Evolutionary conservation across 2,113 vertebrate genomes (phyloP).

Genomic region (Microtus ochrogaster): DNA sequence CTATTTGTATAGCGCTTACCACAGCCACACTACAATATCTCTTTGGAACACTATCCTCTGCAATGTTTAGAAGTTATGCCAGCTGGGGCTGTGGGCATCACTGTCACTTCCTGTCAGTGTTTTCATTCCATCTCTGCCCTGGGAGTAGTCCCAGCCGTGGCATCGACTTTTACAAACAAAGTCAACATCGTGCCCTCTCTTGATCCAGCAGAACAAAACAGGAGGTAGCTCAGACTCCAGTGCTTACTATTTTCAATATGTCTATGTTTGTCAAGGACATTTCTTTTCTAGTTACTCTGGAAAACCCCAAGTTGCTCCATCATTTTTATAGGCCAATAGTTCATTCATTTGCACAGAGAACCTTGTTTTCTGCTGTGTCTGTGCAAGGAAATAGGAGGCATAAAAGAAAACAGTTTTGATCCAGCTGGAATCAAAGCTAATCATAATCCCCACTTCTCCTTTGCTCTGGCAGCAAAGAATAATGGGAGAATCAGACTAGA

Average conservation of each 20-base stretch:
- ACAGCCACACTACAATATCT: constrained; percentile 26
- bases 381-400: neutral
- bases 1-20: constrained; percentile 70
- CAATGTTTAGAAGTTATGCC: constrained; percentile 71
- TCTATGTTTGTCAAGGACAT: neutral
- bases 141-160: constrained; percentile 50
- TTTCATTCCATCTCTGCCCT: constrained; percentile 66
- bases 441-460: neutral
- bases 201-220: constrained; percentile 43
- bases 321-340: neutral
- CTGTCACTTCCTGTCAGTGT: constrained; percentile 70
- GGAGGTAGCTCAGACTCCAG: neutral
- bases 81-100: constrained; percentile 55
- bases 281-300: neutral
- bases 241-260: neutral
- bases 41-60: constrained; percentile 63
- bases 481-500: neutral
- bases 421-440: neutral
- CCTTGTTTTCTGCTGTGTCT: neutral
- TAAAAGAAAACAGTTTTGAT: constrained; percentile 9
- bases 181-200: constrained; percentile 49
- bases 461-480: neutral
- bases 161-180: constrained; percentile 62
- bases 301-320: neutral
- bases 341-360: neutral